Evolutionary conservation across 1,140 invertebrate genomes (phyloP).

Genomic region (Pemphigus obesinymphae): DNA sequence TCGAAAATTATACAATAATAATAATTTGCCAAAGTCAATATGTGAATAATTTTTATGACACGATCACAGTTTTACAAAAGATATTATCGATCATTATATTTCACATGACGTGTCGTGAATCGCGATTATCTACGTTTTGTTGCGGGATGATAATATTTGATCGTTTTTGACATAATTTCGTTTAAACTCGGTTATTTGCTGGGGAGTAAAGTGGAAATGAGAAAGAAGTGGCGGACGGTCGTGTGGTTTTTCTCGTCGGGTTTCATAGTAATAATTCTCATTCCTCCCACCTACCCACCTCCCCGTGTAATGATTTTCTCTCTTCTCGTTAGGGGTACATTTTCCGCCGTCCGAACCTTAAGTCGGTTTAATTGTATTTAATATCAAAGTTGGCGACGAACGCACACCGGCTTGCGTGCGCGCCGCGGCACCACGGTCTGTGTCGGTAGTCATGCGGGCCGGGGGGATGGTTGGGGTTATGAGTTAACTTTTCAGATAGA

Average conservation of each 20-base stretch:
- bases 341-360: neutral
- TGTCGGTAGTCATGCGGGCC: neutral
- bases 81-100: too few species aligned
- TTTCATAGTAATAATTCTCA: neutral
- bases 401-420: neutral
- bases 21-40: too few species aligned
- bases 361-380: constrained; percentile 42
- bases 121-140: too few species aligned
- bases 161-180: neutral
- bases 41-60: too few species aligned
- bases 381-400: constrained; percentile 37
- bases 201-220: neutral
- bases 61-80: too few species aligned
- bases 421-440: too few species aligned
- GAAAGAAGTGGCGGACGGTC: neutral
- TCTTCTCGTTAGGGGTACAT: neutral
- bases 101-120: too few species aligned
- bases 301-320: neutral
- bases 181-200: neutral
- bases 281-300: too few species aligned
- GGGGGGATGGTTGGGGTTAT: constrained; percentile 42
- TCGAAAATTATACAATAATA: too few species aligned
- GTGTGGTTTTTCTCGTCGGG: neutral
- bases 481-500: constrained; percentile 44
- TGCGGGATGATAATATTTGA: too few species aligned